phyloP scores from a whole-genome alignment of 2,797 vertebrate species.

The Karalla daura region DNA sequence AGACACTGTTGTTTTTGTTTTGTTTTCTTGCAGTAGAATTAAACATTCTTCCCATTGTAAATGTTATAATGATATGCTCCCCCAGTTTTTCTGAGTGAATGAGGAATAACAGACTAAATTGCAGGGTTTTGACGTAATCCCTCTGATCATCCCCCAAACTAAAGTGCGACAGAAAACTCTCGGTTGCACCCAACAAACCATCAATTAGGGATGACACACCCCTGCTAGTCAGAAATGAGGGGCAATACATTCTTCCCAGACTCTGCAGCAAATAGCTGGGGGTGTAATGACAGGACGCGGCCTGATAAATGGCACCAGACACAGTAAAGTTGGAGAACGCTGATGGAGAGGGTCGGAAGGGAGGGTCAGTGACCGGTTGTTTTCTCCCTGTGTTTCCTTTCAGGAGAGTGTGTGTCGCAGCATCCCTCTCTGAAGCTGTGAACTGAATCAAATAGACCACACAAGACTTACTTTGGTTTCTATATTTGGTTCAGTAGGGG shows the following conservation, averaged over 20 bases:
- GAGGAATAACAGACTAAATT: not conserved
- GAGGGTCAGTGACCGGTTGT: not conserved
- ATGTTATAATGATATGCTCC: not conserved
- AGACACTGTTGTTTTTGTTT: too few relatives aligned
- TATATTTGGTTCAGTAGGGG: conserved; percentile 3
- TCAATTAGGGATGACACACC: conserved; percentile 34
- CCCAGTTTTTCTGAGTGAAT: not conserved
- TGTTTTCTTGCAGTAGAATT: too few relatives aligned
- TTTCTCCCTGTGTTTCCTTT: conserved; percentile 6
- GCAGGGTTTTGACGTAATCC: not conserved
- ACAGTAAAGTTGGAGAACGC: conserved; percentile 11
- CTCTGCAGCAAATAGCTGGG: conserved; percentile 8
- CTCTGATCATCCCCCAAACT: conserved; percentile 16
- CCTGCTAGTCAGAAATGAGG: conserved; percentile 21
- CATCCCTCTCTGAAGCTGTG: not conserved
- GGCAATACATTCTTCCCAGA: conserved; percentile 2
- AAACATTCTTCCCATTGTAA: too few relatives aligned
- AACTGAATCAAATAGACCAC: conserved; percentile 6
- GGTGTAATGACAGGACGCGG: conserved; percentile 36
- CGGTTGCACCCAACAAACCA: conserved; percentile 27
- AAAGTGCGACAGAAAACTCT: not conserved
- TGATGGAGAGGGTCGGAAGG: not conserved
- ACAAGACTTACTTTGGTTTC: conserved; percentile 4
- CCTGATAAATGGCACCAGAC: conserved; percentile 25
- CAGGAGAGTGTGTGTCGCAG: not conserved